Evolutionary conservation across 2,113 vertebrate genomes (phyloP).

Genomic region (Elgaria multicarinata): DNA sequence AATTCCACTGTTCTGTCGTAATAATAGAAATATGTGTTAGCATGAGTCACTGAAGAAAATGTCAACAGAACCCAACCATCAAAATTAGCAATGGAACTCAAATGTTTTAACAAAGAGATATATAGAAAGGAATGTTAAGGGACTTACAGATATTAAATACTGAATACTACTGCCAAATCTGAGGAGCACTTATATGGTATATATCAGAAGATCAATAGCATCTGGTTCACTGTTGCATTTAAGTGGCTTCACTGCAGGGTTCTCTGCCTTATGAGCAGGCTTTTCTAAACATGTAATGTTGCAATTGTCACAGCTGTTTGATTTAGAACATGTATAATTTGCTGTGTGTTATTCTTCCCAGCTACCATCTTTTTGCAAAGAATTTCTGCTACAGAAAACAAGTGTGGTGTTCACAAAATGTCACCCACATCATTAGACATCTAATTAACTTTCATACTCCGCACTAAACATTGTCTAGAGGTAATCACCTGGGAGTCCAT

Average conservation of each 20-base stretch:
- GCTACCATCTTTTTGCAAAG: slow-evolving; percentile 4
- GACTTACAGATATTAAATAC: slow-evolving; percentile 10
- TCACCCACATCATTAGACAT: slow-evolving; percentile 3
- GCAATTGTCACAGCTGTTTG: background rate
- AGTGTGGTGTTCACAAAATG: slow-evolving; percentile 19
- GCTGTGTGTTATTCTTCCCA: slow-evolving; percentile 29
- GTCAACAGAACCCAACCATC: background rate
- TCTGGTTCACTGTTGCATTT: background rate
- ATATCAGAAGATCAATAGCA: background rate
- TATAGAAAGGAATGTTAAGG: background rate
- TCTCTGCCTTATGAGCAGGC: slow-evolving; percentile 40
- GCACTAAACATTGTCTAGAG: slow-evolving; percentile 13
- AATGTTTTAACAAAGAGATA: background rate
- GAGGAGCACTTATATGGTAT: background rate
- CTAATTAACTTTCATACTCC: slow-evolving; percentile 17
- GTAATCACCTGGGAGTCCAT: background rate
- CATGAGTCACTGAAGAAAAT: background rate
- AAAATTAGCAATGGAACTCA: slow-evolving; percentile 15
- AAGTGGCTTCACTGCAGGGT: slow-evolving; percentile 42
- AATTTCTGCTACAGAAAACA: slow-evolving; percentile 28
- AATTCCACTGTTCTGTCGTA: background rate
- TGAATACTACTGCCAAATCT: slow-evolving; percentile 9
- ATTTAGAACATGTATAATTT: background rate
- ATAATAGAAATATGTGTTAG: background rate
- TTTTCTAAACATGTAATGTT: slow-evolving; percentile 58